Base-by-base conservation (phyloP, 2,113 vertebrate species). In the Nanorana parkeri region DNA sequence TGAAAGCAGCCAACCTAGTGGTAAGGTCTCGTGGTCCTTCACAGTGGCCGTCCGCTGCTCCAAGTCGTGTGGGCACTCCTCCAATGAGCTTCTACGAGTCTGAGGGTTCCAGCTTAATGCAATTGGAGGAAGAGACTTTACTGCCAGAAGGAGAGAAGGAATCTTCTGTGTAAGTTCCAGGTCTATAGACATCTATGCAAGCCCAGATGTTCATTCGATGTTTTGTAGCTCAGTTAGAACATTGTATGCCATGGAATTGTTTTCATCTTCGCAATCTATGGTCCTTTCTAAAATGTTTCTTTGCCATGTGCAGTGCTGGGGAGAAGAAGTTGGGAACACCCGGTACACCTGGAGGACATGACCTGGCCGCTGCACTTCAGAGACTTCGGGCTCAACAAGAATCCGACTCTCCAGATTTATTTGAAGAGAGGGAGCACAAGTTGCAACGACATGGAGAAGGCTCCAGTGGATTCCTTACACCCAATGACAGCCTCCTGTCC, bases 401-500 rank as follows among this genome's bases (percentile, higher is more conserved):
- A 73, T 91, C 84, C 85, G 93, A 92, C 20, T 84, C 65, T 5
- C 92, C 89, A 0, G 89, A 96, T 29, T 92, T 93, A 4, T 95
- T 95, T 86, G 90, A 90, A 7, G 95, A 94, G 41, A 89, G 93
- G 0, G 89, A 91, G 78, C 91, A 86, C 17, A 95, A 94, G 55
- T 91, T 95, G 47, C 64, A 87, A 68, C 71, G 75, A 29, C 86
- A 93, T 0, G 87, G 76, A 0, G 92, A 92, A 47, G 88, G 88
- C n/a, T 95, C 94, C 89, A 94, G 89, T 0, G 94, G 95, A 13
- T 92, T 92, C 87, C 92, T 96, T 78, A 97, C 93, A 0, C 96
- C 96, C 41, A 91, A 90, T 0, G 93, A 92, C 81, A 96, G 96
- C 78, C 0, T 94, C 60, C 16, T 73, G 2, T 96, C 96, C 5